Evolutionary conservation across 2,113 vertebrate species (phyloP), one percentile per base, ranked within the genome.

Genomic region (Chlorodrepanis virens): DNA sequence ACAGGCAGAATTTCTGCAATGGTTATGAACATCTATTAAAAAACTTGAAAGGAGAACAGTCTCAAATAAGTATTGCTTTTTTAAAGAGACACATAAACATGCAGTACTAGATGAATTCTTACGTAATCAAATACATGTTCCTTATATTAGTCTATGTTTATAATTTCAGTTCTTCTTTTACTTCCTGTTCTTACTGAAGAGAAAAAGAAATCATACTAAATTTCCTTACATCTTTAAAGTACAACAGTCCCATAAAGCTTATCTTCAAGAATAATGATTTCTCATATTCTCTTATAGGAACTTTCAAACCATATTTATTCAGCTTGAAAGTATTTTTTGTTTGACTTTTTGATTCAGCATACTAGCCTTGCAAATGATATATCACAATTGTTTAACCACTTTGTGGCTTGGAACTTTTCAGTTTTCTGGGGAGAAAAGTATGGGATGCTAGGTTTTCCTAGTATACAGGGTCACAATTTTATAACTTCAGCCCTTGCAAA

Each of bases 371-470:
- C 6, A 83, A 64, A 71, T 31, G 13, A 61, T 14, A 3, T 5
- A n/a, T 21, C 6, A 25, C 10, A 29, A 76, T 5, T 37, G 24
- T 37, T 93, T 65, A 76, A 53, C 21, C 29, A 42, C 12, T 19
- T 11, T 40, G 50, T 35, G 40, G 7, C 59, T 65, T 27, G 24
- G 31, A 87, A 69, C 0, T 6, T 28, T 35, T 24, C 1, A 0
- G 7, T 79, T 84, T 91, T 68, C 61, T 49, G 23, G 7, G 7
- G 15, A 75, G 7, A 71, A 74, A 78, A 9, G 3, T 29, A 53
- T 5, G 10, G 35, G 14, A 45, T 16, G 4, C 9, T 10, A 31
- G 27, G 31, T 60, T 76, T 77, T 80, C 45, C 50, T 42, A 14
- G 28, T 50, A 85, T 27, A 21, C 3, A 72, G 12, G 4, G 15